Evolutionary conservation across 2,797 vertebrate genomes (phyloP).

Genomic region (Danio tinwini): DNA sequence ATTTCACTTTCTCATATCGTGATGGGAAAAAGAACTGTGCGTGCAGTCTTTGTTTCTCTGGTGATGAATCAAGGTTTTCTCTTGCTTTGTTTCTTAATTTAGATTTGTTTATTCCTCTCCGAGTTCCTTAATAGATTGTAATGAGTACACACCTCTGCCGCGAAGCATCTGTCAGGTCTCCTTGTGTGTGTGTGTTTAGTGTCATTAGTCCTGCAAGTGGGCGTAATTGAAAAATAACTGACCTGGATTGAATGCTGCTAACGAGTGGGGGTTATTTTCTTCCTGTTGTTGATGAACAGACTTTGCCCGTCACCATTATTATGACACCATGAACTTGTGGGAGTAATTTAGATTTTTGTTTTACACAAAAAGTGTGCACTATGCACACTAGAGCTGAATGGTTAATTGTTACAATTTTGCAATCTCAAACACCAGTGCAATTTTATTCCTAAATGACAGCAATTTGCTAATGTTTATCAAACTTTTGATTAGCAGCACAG

Average conservation of each 20-base stretch:
- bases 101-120: conserved; percentile 9
- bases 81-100: conserved; percentile 19
- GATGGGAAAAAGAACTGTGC: neutral
- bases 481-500: too few relatives aligned
- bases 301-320: neutral
- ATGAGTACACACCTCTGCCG: conserved; percentile 5
- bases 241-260: conserved; percentile 41
- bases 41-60: neutral
- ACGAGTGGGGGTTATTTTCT: conserved; percentile 5
- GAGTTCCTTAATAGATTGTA: conserved; percentile 5
- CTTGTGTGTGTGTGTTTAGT: neutral
- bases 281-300: conserved; percentile 38
- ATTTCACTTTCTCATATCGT: neutral
- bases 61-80: neutral
- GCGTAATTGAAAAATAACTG: conserved; percentile 48
- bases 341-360: neutral
- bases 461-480: too few relatives aligned
- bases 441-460: too few relatives aligned
- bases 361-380: neutral
- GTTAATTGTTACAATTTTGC: too few relatives aligned
- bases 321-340: neutral
- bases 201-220: conserved; percentile 42
- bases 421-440: too few relatives aligned
- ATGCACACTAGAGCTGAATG: neutral
- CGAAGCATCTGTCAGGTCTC: conserved; percentile 21